Evolutionary conservation across 2,797 vertebrate species (phyloP).

Genomic region (Pantherophis vulpinus): DNA sequence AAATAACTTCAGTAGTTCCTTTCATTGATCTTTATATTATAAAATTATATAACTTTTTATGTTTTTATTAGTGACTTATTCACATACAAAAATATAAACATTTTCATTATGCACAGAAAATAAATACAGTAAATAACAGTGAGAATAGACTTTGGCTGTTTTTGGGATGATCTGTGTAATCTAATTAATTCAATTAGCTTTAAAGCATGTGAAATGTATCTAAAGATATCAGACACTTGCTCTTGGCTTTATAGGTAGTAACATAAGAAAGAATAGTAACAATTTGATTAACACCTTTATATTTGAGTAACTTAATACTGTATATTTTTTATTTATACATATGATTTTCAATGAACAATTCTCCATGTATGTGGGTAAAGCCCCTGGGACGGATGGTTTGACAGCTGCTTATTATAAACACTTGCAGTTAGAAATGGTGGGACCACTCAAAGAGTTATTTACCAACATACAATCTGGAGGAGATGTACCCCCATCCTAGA

Average conservation of each 20-base stretch:
- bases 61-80: background rate
- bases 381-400: too few species aligned
- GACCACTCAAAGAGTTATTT: too few species aligned
- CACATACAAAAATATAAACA: background rate
- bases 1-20: background rate
- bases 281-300: constrained; percentile 13
- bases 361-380: background rate
- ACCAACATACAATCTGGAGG: too few species aligned
- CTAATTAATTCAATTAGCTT: constrained; percentile 14
- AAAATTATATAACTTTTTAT: background rate
- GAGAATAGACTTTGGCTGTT: background rate
- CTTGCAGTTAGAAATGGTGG: too few species aligned
- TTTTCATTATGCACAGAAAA: background rate
- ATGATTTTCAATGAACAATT: constrained; percentile 12
- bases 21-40: background rate
- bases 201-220: constrained; percentile 9
- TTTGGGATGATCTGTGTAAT: background rate
- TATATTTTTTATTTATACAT: background rate
- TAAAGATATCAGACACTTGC: background rate
- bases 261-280: constrained; percentile 27
- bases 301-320: constrained; percentile 24
- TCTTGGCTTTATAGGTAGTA: background rate
- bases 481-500: too few species aligned
- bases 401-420: too few species aligned
- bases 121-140: background rate